These are phyloP conservation scores for Centrocercus urophasianus DNA, from an alignment of 2,113 vertebrate species.

Conservation along the genomic window DNA sequence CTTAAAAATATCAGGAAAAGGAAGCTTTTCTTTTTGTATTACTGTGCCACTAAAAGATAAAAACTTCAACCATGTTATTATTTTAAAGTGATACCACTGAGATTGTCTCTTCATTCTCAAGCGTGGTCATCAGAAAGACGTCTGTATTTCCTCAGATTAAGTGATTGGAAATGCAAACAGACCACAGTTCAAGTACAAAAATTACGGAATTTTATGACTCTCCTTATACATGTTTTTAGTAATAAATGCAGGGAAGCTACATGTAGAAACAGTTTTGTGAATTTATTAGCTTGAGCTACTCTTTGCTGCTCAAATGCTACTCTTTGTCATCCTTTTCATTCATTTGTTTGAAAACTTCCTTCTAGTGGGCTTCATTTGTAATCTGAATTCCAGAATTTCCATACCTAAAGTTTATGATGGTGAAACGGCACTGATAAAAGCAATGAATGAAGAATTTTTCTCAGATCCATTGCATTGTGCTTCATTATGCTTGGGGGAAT, in stretches of 20 bases:
- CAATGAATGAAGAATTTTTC: not conserved
- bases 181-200: not conserved
- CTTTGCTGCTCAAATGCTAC: not conserved
- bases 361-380: not conserved
- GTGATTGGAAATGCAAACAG: slow-evolving; percentile 3
- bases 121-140: not conserved
- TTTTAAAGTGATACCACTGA: not conserved
- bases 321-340: not conserved
- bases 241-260: not conserved
- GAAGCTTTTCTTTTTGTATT: not conserved
- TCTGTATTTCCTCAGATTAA: slow-evolving; percentile 9
- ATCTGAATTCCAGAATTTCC: not conserved
- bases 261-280: not conserved
- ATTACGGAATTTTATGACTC: not conserved
- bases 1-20: not conserved
- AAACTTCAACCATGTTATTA: not conserved
- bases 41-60: not conserved
- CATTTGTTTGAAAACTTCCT: not conserved
- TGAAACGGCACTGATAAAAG: not conserved
- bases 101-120: not conserved
- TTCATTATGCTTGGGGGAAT: not conserved
- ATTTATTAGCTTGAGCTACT: not conserved
- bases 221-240: not conserved
- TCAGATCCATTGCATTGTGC: not conserved
- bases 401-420: not conserved